Conservation (phyloP, 2,113 vertebrate species). For the Psilopsiagon aurifrons region DNA sequence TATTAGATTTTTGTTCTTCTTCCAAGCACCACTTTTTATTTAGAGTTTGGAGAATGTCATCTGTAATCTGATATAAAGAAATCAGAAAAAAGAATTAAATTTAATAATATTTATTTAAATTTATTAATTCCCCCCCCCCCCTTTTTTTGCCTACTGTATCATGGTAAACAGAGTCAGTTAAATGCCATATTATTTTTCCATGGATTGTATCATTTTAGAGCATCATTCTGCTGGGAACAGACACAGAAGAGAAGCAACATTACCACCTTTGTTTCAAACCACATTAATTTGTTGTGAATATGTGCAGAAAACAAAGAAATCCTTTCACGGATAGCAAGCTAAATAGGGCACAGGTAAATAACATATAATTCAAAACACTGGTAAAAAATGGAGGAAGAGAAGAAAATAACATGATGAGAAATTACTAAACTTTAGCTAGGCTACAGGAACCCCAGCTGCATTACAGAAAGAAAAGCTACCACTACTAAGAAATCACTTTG, state of each 20-base stretch:
- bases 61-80: neutral
- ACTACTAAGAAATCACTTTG: neutral
- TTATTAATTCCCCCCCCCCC: neutral
- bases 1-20: neutral
- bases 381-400: neutral
- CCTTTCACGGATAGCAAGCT: neutral
- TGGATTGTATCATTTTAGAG: neutral
- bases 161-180: neutral
- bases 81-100: neutral
- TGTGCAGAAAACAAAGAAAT: neutral
- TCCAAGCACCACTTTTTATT: neutral
- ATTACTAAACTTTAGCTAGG: neutral
- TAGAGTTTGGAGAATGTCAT: neutral
- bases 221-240: neutral
- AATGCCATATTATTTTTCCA: neutral
- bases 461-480: neutral
- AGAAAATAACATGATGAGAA: neutral
- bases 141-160: neutral
- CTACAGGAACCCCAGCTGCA: fast-evolving
- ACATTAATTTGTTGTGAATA: neutral
- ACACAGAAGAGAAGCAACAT: neutral
- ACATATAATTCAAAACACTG: neutral
- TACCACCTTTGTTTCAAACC: neutral
- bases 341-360: neutral
- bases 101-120: neutral